Conservation (phyloP, 1,140 invertebrate genomes). For the Drosophila nebulosa region DNA sequence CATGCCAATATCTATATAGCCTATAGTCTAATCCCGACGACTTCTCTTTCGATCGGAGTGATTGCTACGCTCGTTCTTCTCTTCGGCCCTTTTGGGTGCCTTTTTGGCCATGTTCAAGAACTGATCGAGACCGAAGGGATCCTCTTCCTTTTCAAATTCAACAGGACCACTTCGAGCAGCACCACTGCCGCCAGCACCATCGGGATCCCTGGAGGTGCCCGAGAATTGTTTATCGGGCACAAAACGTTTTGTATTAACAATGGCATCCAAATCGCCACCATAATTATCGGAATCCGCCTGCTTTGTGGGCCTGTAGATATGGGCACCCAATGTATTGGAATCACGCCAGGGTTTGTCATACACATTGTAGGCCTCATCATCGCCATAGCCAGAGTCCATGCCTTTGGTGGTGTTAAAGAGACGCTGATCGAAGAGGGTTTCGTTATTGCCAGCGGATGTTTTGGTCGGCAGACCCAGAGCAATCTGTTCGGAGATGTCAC, state of each 20-base stretch:
- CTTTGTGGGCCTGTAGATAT: slow-evolving; percentile 95
- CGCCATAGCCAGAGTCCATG: slow-evolving; percentile 97
- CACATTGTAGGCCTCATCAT: slow-evolving; percentile 98
- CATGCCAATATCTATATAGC: neutral
- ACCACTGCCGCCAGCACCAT: slow-evolving; percentile 47
- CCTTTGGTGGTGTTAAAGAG: slow-evolving; percentile 98
- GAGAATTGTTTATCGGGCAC: slow-evolving; percentile 98
- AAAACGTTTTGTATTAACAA: slow-evolving; percentile 95
- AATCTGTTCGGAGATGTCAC: slow-evolving; percentile 99
- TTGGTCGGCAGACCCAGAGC: slow-evolving; percentile 97
- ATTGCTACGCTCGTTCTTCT: slow-evolving; percentile 61
- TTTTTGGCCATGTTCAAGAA: slow-evolving; percentile 98
- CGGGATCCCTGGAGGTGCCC: slow-evolving; percentile 88
- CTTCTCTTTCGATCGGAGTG: slow-evolving; percentile 63
- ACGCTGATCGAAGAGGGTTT: slow-evolving; percentile 96
- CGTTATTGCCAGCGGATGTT: slow-evolving; percentile 84
- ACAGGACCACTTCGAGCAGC: slow-evolving; percentile 93
- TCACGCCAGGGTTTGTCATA: slow-evolving; percentile 98
- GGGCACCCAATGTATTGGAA: slow-evolving; percentile 89
- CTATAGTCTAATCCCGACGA: slow-evolving; percentile 46
- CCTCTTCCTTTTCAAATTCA: slow-evolving; percentile 96
- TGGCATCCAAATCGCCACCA: slow-evolving; percentile 92
- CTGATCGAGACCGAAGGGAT: slow-evolving; percentile 98
- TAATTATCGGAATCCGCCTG: slow-evolving; percentile 95
- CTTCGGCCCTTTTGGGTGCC: slow-evolving; percentile 82